Conservation (phyloP, 1,140 invertebrate species). For the Drusus annulatus region DNA sequence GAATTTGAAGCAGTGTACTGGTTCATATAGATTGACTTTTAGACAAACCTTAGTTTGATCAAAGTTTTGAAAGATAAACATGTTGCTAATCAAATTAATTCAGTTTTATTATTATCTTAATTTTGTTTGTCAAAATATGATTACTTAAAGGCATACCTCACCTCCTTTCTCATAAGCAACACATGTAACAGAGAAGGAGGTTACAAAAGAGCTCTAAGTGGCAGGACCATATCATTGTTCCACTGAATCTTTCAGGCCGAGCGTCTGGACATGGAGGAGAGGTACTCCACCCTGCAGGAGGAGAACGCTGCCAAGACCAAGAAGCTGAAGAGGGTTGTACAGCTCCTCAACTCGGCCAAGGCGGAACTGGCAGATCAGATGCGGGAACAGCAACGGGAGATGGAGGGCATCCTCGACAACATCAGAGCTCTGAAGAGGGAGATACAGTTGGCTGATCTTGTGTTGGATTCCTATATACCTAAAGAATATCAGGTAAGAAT, state of each 20-base stretch:
- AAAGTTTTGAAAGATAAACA: too few relatives aligned
- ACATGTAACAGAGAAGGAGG: too few relatives aligned
- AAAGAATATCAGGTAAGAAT: constrained; percentile 83
- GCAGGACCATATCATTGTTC: too few relatives aligned
- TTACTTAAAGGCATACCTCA: too few relatives aligned
- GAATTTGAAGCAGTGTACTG: too few relatives aligned
- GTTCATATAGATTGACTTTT: too few relatives aligned
- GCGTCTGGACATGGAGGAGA: constrained; percentile 95
- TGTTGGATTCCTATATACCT: constrained; percentile 92
- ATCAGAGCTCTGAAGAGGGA: constrained; percentile 91
- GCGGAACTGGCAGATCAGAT: constrained; percentile 91
- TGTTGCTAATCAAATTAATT: too few relatives aligned
- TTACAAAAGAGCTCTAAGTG: too few relatives aligned
- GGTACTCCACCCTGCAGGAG: constrained; percentile 94
- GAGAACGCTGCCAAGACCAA: constrained; percentile 93
- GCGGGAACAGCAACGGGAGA: constrained; percentile 95
- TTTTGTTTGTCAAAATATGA: too few relatives aligned
- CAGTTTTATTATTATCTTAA: too few relatives aligned
- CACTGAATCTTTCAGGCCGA: constrained; percentile 77
- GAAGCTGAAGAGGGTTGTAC: constrained; percentile 92
- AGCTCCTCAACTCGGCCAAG: constrained; percentile 86
- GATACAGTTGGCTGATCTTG: constrained; percentile 90
- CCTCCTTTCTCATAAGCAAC: too few relatives aligned
- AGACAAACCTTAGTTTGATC: too few relatives aligned
- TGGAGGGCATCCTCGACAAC: constrained; percentile 95